phyloP scores from a whole-genome alignment of 2,797 vertebrate species.

The Tragelaphus oryx region DNA sequence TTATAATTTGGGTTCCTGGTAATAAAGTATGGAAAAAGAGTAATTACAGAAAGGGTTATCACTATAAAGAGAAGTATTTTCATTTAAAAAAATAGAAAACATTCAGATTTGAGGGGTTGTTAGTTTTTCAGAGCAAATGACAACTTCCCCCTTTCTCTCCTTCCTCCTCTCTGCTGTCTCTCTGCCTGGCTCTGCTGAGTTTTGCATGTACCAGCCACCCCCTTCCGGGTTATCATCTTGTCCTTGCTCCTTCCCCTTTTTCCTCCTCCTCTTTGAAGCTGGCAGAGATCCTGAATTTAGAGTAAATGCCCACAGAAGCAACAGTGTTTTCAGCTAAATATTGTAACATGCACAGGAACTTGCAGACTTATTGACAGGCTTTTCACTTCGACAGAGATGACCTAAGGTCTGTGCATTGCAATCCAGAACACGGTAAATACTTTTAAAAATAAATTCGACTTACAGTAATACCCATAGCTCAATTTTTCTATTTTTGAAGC shows the following conservation, averaged over 20 bases:
- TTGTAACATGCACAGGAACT: background rate
- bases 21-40: background rate
- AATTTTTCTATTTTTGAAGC: background rate
- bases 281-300: background rate
- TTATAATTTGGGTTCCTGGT: background rate
- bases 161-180: background rate
- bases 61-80: background rate
- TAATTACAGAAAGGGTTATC: background rate
- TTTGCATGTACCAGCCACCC: background rate
- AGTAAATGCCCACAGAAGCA: background rate
- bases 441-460: background rate
- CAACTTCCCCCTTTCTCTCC: background rate
- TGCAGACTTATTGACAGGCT: background rate
- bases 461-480: background rate
- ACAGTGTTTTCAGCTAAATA: background rate
- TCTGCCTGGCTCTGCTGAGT: background rate
- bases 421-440: background rate
- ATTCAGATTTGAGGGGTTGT: background rate
- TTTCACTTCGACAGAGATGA: background rate
- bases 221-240: background rate
- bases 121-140: background rate
- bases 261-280: background rate
- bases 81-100: background rate
- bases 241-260: background rate
- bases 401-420: background rate